phyloP scores from a whole-genome alignment of 1,140 invertebrate species.

The Antheraea mylitta region DNA sequence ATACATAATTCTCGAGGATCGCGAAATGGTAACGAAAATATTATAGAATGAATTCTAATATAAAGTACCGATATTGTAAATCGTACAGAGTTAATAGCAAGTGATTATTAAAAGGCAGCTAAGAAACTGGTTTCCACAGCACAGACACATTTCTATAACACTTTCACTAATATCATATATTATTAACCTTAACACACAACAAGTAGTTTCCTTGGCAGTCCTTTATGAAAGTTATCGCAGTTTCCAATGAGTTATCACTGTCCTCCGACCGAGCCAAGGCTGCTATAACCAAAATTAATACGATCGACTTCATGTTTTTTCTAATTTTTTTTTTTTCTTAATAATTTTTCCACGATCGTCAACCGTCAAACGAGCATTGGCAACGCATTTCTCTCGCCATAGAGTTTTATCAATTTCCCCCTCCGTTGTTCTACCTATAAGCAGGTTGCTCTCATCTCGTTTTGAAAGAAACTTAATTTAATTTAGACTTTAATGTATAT shows the following conservation, averaged over 20 bases:
- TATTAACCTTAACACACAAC: slow-evolving; percentile 65
- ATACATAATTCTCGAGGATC: not conserved
- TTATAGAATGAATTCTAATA: not conserved
- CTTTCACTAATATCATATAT: not conserved
- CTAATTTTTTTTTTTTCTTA: slow-evolving; percentile 32
- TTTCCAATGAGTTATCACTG: slow-evolving; percentile 60
- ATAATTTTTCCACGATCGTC: slow-evolving; percentile 59
- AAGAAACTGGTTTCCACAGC: slow-evolving; percentile 24
- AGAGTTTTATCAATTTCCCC: slow-evolving; percentile 69
- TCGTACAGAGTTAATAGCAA: slow-evolving; percentile 10
- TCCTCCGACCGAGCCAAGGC: slow-evolving; percentile 49
- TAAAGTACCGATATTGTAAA: not conserved
- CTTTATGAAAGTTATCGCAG: slow-evolving; percentile 62
- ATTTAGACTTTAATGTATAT: slow-evolving; percentile 60
- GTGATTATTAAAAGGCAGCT: not conserved
- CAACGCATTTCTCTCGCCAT: slow-evolving; percentile 40
- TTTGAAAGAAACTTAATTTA: slow-evolving; percentile 29
- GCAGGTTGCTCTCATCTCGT: slow-evolving; percentile 41
- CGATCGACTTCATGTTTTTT: slow-evolving; percentile 60
- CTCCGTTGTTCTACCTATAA: slow-evolving; percentile 42
- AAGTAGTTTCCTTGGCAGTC: slow-evolving; percentile 65
- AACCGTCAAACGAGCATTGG: slow-evolving; percentile 68
- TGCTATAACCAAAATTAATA: slow-evolving; percentile 43
- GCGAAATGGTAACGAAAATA: not conserved
- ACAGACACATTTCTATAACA: slow-evolving; percentile 4